Evolutionary conservation across 2,797 vertebrate genomes (phyloP).

Genomic region (Naso thynnoides): DNA sequence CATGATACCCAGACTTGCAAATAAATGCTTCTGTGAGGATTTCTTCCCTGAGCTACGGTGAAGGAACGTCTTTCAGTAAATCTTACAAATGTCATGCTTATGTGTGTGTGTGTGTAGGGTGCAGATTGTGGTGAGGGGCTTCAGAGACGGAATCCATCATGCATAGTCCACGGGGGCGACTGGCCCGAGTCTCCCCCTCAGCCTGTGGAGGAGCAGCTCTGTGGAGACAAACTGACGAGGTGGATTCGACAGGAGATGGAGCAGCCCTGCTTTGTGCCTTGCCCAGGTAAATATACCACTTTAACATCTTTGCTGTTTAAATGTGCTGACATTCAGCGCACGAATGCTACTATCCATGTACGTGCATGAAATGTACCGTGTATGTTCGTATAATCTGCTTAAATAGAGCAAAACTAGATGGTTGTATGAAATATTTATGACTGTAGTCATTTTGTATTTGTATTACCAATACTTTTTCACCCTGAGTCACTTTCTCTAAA

Average conservation of each 20-base stretch:
- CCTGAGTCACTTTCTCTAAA: neutral
- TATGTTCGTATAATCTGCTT: neutral
- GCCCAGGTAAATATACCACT: constrained; percentile 84
- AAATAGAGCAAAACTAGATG: constrained; percentile 11
- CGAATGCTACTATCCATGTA: neutral
- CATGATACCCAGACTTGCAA: neutral
- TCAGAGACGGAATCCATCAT: constrained; percentile 88
- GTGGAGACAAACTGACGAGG: constrained; percentile 84
- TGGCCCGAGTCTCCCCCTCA: constrained; percentile 69
- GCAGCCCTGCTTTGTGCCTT: constrained; percentile 92
- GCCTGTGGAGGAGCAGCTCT: constrained; percentile 81
- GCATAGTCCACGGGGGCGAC: constrained; percentile 88
- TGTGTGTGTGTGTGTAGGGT: constrained; percentile 78
- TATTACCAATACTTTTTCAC: constrained; percentile 14
- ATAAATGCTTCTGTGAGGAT: neutral
- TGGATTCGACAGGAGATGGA: constrained; percentile 82
- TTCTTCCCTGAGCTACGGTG: neutral
- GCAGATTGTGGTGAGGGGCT: constrained; percentile 94
- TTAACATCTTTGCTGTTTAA: neutral
- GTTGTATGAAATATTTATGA: neutral
- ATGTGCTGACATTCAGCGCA: neutral
- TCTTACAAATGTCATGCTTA: neutral
- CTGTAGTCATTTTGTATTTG: constrained; percentile 20
- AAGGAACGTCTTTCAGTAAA: neutral
- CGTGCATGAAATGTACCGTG: neutral